Evolutionary conservation across 2,888 invertebrate species (phyloP), one percentile per base, ranked within the genome.

Genomic region (Drosophila kuntzei): DNA sequence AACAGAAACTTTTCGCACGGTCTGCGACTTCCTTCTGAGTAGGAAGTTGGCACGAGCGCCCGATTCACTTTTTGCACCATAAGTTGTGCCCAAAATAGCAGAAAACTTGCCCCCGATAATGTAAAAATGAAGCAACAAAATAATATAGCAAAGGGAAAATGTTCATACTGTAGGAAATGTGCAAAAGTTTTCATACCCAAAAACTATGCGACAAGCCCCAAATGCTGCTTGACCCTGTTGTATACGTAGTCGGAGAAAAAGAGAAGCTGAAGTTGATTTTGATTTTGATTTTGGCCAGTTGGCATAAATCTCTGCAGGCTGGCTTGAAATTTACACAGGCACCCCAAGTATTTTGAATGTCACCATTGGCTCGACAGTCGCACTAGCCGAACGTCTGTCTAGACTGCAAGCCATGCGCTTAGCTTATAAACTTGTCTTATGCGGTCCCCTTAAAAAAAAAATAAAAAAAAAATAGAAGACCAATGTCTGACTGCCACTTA

Each of bases 401-500:
- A 76, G 87, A 87, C 76, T 60, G 68, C 78, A 75, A 46, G 63
- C 55, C 61, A 25, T 61, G 71, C 62, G 76, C 64, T 60, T 64
- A 67, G 60, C 83, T 78, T 85, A 82, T 82, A 87, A 71, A 85
- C 67, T 82, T 76, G 79, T 85, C 88, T 82, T 82, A 63, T 54
- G 58, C 57, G 55, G 51, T 7, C n/a, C 61, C 79, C 82, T 71
- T 25, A 79, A 81, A 85, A 87, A 87, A 1, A n/a, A 34, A 34
- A 34, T n/a, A 7, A 34, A 12, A 32, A 4, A 9, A 9, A 8
- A 7, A 27, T 3, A 27, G 27, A 27, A 9, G n/a, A n/a, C 82
- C 88, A 83, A 83, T 85, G 83, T 85, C 88, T 82, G 88, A 74
- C 82, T 83, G 85, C 68, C 83, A 82, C 86, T 87, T 87, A 87